Base-by-base conservation (phyloP, 2,113 vertebrate genomes). In the Excalfactoria chinensis region DNA sequence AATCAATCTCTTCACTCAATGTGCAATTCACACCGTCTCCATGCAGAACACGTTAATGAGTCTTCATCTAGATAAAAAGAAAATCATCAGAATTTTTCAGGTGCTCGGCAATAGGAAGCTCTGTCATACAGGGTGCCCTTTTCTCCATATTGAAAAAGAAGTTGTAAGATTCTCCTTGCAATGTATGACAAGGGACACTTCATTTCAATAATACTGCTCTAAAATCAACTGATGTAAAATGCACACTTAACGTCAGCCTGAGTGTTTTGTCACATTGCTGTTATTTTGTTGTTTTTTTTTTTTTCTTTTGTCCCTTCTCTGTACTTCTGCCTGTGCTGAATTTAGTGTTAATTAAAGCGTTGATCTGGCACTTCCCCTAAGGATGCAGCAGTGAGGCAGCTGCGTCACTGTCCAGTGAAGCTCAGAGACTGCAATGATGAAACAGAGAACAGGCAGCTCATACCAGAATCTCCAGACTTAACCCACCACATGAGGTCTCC, bases 401-500 rank as follows among this genome's bases (percentile, higher is more conserved):
- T 76, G 63, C 55, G 26, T 37, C 44, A 18, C 1, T 41, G 37
- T 63, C 34, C 66, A 43, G 77, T 1, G 2, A 48, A 6, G 22
- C 64, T 8, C 26, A n/a, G 56, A 78, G 34, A 25, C 28, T 40
- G 17, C 43, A 77, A 28, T 8, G 21, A 55, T 48, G 40, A 15
- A 51, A 40, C 9, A 2, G n/a, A 78, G 46, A 20, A 0, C 3
- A 21, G 78, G 58, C n/a, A 46, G 43, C 9, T 68, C 3, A 2
- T 0, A 43, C 19, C 14, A 66, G 22, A 41, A 40, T 40, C 62
- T 41, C 40, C 18, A 1, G 41, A 21, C 20, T 17, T 72, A 14
- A 32, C 28, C 6, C 34, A 5, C 11, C 1, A 13, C 1, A 0
- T 5, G 58, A 51, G 19, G 19, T 13, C 56, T 44, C n/a, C 59